Evolutionary conservation across 2,888 invertebrate genomes (phyloP).

Genomic region (Lasioglossum lativentre): DNA sequence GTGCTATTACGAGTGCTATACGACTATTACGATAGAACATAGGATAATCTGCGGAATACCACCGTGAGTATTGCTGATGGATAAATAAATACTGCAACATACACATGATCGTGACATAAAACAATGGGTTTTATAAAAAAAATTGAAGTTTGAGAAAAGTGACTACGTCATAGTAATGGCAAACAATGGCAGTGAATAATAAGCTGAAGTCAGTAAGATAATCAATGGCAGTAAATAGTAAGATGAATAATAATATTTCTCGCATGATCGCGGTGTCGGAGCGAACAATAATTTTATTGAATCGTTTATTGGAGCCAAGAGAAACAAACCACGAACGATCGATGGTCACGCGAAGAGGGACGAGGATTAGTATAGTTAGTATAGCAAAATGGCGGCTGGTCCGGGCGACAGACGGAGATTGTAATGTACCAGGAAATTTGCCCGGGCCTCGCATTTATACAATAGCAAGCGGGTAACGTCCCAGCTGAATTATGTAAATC

Average conservation of each 20-base stretch:
- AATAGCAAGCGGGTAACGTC: slow-evolving; percentile 40
- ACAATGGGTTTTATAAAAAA: no score
- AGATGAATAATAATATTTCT: not conserved
- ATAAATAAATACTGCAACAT: slow-evolving; percentile 13
- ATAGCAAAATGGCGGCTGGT: not conserved
- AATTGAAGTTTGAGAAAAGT: not conserved
- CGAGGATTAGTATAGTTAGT: not conserved
- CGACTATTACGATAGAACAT: no score
- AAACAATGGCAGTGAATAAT: no score
- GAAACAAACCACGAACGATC: not conserved
- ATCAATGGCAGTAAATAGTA: slow-evolving; percentile 6
- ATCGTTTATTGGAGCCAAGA: not conserved
- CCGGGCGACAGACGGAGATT: slow-evolving; percentile 11
- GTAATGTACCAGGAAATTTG: slow-evolving; percentile 31
- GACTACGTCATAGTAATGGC: not conserved
- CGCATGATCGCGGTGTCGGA: not conserved
- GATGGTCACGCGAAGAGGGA: not conserved
- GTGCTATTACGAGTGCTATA: no score
- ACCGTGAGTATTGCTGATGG: not conserved
- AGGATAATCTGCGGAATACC: not conserved
- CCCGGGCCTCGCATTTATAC: slow-evolving; percentile 24
- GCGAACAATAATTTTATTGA: not conserved
- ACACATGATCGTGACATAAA: not conserved
- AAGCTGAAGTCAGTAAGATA: no score
- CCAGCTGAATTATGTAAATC: slow-evolving; percentile 66